Evolutionary conservation across 2,888 invertebrate genomes (phyloP), one percentile per base, ranked within the genome.

Genomic region (Yponomeuta plumbellus): DNA sequence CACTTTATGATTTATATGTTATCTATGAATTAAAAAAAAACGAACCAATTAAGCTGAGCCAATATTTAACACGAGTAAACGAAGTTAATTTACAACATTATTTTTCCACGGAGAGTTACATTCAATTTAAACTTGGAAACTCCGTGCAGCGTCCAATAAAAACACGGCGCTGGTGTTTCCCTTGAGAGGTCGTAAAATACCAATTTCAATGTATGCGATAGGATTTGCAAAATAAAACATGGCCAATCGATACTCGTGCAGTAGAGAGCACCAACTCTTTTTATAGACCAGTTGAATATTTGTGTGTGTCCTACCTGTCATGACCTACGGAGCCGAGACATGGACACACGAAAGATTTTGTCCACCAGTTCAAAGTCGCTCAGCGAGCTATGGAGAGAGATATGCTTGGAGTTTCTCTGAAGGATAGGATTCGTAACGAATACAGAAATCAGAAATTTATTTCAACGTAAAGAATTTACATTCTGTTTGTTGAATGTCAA

Each of bases 161-260:
- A 52, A 52, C 17, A 52, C 44, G 44, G 3, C 13, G 13, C 44
- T 52, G 44, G 44, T 17, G 17, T 17, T 34, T 17, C 44, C 44
- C 5, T 17, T 17, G 17, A 52, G 44, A 17, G 44, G 44, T 8
- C 44, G 5, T 52, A 52, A 52, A 52, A 52, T 52, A 52, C 17
- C 44, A 52, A 52, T 52, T 52, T 52, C 44, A 52, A 52, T 52
- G 17, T 52, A 17, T 13, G 17, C 17, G 44, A 52, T 17, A 52
- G 17, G 44, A 52, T 52, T 52, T 52, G 44, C 17, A 52, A 52
- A 52, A 52, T 52, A 52, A 52, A 52, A 52, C 44, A 13, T 17
- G 44, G 17, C 17, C 44, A 8, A 52, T 52, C 44, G 44, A 52
- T 52, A 52, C 44, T 77, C 75, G 70, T 75, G 75, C 75, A 2